A percentile compares a stretch with the other conserved stretches of the same genome.
These are phyloP conservation scores for Drosophila tripunctata DNA, from an alignment of 2,888 invertebrate genomes.

Conservation along the genomic window DNA sequence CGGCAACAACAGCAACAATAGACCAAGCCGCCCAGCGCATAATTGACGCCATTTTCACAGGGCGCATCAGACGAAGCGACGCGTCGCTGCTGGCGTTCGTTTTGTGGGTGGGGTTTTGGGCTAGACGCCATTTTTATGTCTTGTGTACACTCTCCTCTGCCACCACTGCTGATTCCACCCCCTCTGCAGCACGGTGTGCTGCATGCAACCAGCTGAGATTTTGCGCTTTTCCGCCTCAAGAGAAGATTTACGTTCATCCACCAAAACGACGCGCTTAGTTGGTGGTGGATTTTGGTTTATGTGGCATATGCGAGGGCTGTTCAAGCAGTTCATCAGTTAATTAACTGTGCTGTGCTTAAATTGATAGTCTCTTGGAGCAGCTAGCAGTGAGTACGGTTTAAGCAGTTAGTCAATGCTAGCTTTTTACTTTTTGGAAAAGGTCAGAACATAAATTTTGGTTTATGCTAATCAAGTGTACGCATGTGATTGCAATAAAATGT, in stretches of 20 bases:
- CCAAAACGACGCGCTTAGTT: constrained; percentile 37
- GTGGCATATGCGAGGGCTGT: constrained; percentile 20
- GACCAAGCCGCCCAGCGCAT: constrained; percentile 44
- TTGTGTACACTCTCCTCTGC: not conserved
- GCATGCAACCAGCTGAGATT: constrained; percentile 58
- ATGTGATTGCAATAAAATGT: constrained; percentile 67
- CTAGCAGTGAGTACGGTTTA: not conserved
- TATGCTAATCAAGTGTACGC: constrained; percentile 46
- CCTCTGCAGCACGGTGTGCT: not conserved
- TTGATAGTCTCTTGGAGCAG: not conserved
- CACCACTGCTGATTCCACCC: not conserved
- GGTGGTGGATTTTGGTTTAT: constrained; percentile 55
- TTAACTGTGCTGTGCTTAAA: not conserved
- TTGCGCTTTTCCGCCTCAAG: constrained; percentile 66
- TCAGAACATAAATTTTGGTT: constrained; percentile 36
- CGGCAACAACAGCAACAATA: constrained; percentile 5
- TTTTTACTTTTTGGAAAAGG: constrained; percentile 2
- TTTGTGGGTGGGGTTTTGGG: constrained; percentile 56
- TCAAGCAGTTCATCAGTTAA: not conserved
- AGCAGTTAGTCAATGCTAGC: not conserved
- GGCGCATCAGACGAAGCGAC: constrained; percentile 27
- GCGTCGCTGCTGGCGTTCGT: constrained; percentile 11
- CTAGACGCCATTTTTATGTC: constrained; percentile 67
- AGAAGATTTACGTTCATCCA: constrained; percentile 74
- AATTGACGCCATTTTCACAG: constrained; percentile 71